A percentile compares a stretch with the other conserved stretches of the same genome.
phyloP scores from a whole-genome alignment of 1,140 invertebrate species.

The Solenopsis fugax region DNA sequence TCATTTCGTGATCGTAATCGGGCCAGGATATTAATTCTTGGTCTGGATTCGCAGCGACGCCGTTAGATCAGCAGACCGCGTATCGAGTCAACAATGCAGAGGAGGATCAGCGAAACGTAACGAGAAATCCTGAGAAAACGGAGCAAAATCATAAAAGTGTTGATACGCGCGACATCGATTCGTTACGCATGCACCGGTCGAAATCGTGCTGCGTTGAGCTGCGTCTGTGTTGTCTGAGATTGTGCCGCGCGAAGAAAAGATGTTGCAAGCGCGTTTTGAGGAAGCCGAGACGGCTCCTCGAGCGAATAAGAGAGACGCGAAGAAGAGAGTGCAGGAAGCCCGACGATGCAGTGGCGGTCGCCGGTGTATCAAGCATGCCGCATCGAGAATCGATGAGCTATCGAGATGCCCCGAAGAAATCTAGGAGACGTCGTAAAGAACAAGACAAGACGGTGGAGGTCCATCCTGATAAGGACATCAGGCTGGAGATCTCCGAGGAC shows the following conservation, averaged over 20 bases:
- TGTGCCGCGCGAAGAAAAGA: slow-evolving; percentile 15
- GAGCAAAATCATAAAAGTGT: neutral
- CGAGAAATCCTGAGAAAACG: neutral
- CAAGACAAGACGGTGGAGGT: neutral
- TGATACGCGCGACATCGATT: slow-evolving; percentile 7
- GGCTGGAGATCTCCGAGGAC: neutral
- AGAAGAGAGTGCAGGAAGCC: neutral
- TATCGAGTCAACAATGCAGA: neutral
- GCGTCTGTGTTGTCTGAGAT: slow-evolving; percentile 2
- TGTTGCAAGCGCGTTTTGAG: neutral
- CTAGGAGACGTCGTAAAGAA: slow-evolving; percentile 31
- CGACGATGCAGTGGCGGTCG: neutral
- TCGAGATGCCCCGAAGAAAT: slow-evolving; percentile 12
- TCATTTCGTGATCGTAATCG: neutral
- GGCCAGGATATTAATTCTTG: neutral
- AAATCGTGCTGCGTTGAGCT: neutral
- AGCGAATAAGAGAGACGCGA: slow-evolving; percentile 24
- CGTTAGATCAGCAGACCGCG: neutral
- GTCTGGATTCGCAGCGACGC: neutral
- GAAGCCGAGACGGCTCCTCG: neutral
- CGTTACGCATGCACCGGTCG: neutral
- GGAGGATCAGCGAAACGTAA: neutral
- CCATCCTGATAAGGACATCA: neutral
- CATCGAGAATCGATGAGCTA: slow-evolving; percentile 30
- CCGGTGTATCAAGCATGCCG: neutral